A percentile compares a stretch with the other conserved stretches of the same genome.
Conservation (phyloP, 1,140 invertebrate genomes). For the silkworm (Bombyx mori) region DNA sequence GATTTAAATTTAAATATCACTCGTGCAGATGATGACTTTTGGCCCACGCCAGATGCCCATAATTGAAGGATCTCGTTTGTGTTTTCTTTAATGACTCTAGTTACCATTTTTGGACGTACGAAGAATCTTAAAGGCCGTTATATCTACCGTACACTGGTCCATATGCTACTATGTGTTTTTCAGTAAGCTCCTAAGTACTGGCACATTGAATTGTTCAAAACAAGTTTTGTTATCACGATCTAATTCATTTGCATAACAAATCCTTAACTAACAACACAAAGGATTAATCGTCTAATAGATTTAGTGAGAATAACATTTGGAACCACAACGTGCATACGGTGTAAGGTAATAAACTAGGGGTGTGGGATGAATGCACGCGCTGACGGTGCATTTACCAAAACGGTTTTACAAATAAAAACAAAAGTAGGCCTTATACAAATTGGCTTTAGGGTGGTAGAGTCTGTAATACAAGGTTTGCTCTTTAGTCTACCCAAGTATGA, state of each 20-base stretch:
- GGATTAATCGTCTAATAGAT: constrained; percentile 64
- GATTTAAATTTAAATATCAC: too few relatives aligned
- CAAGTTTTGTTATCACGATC: too few relatives aligned
- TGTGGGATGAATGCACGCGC: constrained; percentile 55
- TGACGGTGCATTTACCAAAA: constrained; percentile 21
- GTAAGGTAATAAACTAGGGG: constrained; percentile 55
- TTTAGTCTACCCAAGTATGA: constrained; percentile 49
- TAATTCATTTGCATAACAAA: too few relatives aligned
- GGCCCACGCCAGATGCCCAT: constrained; percentile 35
- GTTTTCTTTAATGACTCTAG: constrained; percentile 32
- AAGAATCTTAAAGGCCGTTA: constrained; percentile 24
- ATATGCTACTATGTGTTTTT: too few relatives aligned
- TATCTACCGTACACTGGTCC: too few relatives aligned
- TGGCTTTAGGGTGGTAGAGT: constrained; percentile 14
- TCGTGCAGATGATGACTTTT: not conserved
- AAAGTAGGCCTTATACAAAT: constrained; percentile 31
- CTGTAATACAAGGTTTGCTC: constrained; percentile 25
- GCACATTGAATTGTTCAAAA: too few relatives aligned
- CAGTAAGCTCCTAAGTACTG: too few relatives aligned
- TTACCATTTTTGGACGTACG: constrained; percentile 23
- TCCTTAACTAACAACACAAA: constrained; percentile 31
- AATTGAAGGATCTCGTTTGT: constrained; percentile 33
- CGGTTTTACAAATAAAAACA: constrained; percentile 7
- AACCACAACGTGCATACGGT: constrained; percentile 59
- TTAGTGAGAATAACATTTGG: constrained; percentile 46